Evolutionary conservation across 2,888 invertebrate genomes (phyloP).

Genomic region (Taphrorychus bicolor): DNA sequence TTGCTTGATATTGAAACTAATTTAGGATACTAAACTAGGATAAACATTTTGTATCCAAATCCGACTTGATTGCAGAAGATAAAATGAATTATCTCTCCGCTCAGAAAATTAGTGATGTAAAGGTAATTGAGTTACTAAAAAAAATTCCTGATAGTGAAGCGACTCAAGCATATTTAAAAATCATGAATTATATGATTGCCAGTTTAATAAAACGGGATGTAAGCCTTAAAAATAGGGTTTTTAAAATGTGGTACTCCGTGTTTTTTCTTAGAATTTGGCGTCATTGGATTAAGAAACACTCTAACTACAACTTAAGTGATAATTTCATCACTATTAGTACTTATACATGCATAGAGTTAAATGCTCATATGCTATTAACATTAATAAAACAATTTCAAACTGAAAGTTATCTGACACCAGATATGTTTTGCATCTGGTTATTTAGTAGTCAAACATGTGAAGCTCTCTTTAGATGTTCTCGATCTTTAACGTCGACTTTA

Average conservation of each 20-base stretch:
- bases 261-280: constrained; percentile 8
- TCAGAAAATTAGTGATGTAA: constrained; percentile 19
- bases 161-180: constrained; percentile 29
- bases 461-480: too few species aligned
- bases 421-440: too few species aligned
- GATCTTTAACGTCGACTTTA: too few species aligned
- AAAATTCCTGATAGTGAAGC: constrained; percentile 20
- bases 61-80: constrained; percentile 26
- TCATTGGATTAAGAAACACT: not conserved
- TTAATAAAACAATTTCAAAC: too few species aligned
- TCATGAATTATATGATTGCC: constrained; percentile 29
- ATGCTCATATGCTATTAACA: too few species aligned
- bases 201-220: constrained; percentile 19
- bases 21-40: not conserved
- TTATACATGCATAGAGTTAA: too few species aligned
- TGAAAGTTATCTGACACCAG: too few species aligned
- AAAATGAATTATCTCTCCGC: constrained; percentile 22
- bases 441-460: too few species aligned
- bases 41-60: constrained; percentile 29
- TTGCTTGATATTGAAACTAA: not conserved
- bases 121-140: constrained; percentile 19
- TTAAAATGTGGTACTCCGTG: constrained; percentile 21
- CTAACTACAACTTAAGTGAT: constrained; percentile 6
- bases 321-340: constrained; percentile 16
- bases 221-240: not conserved